Base-by-base conservation (phyloP, 1,140 invertebrate species). In the Heterodera schachtii region DNA sequence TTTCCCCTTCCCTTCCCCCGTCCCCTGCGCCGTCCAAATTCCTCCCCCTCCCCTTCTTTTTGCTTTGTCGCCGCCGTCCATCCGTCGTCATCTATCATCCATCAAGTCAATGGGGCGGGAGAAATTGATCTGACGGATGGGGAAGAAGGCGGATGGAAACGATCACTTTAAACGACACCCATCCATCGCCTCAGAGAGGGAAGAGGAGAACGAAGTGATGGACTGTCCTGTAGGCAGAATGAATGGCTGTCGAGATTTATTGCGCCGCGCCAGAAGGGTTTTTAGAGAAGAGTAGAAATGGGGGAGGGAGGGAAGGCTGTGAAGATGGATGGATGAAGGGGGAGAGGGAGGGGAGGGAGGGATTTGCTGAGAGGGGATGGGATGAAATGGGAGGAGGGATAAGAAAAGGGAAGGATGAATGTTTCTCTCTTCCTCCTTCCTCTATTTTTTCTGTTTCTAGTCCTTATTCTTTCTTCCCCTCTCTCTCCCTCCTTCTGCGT, bases 41-140 rank as follows among this genome's bases (percentile, higher is more conserved):
- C 52, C 31, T 57, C 5, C n/a, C 52, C 60, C 9, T 19, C 43
- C n/a, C 16, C 11, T 44, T 44, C 52, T 75, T 66, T 41, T 57
- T 57, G 52, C 74, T 57, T 75, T 75, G 74, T 75, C 74, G 74
- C 74, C 74, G 49, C 74, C 74, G 74, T 75, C 74, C 57, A 41
- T 75, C 74, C 74, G 80, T 93, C 93, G 57, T 16, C 57, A 60
- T 60, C 57, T 16, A 60, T 60, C 57, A 60, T 60, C 57, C 57
- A 60, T 60, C 57, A 60, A 60, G 9, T 60, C 57, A 60, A 60
- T 60, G 57, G 57, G 57, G 57, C 57, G 57, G 57, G 57, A 60
- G 57, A 60, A 60, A 60, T 60, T 60, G 57, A 60, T 60, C 57
- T 60, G 57, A 60, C 57, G 57, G 57, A 60, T 60, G 57, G 57